Base-by-base conservation (phyloP, 2,888 invertebrate species). In the Boloria euphrosyne region DNA sequence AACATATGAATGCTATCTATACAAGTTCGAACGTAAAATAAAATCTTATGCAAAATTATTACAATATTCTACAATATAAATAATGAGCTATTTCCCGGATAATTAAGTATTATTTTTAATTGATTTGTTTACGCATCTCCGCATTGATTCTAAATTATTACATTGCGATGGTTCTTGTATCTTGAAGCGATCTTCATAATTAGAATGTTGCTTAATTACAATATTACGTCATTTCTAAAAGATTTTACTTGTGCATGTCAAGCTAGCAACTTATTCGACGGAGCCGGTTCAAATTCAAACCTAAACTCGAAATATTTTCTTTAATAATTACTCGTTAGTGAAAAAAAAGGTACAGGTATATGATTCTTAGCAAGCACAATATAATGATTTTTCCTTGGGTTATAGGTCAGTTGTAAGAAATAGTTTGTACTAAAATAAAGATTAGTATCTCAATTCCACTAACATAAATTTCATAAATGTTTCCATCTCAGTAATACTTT, bases 111-210 rank as follows among this genome's bases (percentile, higher is more conserved):
- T 38, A 46, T 18, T 59, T 46, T 46, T 59, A 65, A 65, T 65
- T 52, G 64, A 52, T 13, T 58, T 65, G 58, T 65, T 65, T 59
- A 65, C 51, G 13, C 64, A 59, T 65, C 64, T 59, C 57, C 52
- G 47, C 50, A 27, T 59, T 58, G 3, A 6, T 51, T 51, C 17
- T 27, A 58, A 51, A 52, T 52, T 54, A 27, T 17, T 50, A 51
- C 14, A 61, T 22, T 43, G 18, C 13, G 38, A 17, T 17, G 10
- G 3, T 50, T 50, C 13, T 18, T 13, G 18, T 13, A 10, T 50
- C 13, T 50, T 50, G 6, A 31, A 31, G 31, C 31, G 31, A 31
- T 31, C 31, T 31, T 31, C 31, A 31, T 31, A 31, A 31, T 38
- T 38, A 38, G 31, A 38, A 38, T 38, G 10, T 38, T 38, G 31